Percentiles rank a stretch among this genome's conserved stretches.
Conservation (phyloP, 2,888 invertebrate genomes). For the Noctua fimbriata region DNA sequence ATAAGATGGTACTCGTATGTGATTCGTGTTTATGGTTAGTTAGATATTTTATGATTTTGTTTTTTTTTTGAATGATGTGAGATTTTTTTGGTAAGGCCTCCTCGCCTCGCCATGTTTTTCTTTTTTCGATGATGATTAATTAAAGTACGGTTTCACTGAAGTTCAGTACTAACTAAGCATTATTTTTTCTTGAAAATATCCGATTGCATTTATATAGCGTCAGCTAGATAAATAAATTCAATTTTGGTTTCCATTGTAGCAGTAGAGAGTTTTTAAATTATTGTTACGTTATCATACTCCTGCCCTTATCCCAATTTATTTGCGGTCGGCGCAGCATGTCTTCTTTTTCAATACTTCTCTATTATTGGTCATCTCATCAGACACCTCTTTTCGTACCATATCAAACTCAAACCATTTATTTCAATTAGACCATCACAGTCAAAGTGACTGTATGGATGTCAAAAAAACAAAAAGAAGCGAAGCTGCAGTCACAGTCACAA, state of each 20-base stretch:
- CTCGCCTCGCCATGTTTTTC: background rate
- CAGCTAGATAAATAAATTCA: background rate
- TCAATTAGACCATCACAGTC: no score
- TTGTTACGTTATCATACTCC: background rate
- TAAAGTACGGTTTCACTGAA: background rate
- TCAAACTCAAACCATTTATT: no score
- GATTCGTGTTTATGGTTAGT: slow-evolving; percentile 10
- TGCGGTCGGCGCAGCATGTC: background rate
- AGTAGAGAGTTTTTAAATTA: background rate
- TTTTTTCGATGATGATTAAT: background rate
- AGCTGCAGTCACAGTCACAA: no score
- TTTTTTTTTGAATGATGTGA: background rate
- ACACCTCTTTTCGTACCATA: background rate
- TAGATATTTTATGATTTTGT: background rate
- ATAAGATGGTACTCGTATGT: slow-evolving; percentile 3
- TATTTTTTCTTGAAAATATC: background rate
- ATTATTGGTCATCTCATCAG: background rate
- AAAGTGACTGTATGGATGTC: no score
- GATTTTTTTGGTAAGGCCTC: no score
- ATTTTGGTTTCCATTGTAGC: background rate
- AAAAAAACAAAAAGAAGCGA: no score
- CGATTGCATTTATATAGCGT: background rate
- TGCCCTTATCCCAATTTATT: background rate
- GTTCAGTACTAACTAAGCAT: background rate
- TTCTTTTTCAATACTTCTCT: background rate